A percentile compares a stretch with the other conserved stretches of the same genome.
phyloP scores from a whole-genome alignment of 2,797 vertebrate genomes.

The Anableps anableps region DNA sequence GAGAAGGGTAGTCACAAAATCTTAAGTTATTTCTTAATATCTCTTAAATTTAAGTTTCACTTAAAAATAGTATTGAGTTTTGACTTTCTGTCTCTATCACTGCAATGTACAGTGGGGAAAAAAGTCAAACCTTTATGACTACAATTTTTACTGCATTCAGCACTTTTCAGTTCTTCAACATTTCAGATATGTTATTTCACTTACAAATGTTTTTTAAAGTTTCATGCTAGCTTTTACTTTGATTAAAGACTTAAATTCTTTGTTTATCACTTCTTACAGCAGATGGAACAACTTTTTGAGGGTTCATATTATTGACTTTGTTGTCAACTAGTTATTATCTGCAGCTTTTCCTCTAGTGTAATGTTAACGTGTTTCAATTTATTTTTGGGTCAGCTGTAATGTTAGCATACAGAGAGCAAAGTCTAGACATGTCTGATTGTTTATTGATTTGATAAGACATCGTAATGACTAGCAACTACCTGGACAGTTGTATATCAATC shows the following conservation, averaged over 20 bases:
- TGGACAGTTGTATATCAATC: slow-evolving; percentile 5
- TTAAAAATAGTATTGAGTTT: too few species aligned
- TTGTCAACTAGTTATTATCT: not conserved
- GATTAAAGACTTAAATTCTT: not conserved
- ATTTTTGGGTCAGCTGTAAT: not conserved
- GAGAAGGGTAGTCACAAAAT: not conserved
- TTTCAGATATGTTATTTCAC: not conserved
- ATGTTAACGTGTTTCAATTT: not conserved
- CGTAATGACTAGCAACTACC: not conserved
- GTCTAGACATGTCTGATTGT: slow-evolving; percentile 4
- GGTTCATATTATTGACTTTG: not conserved
- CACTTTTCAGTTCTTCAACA: not conserved
- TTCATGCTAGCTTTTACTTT: not conserved
- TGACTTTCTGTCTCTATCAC: too few species aligned
- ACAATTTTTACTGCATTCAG: not conserved
- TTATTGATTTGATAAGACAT: slow-evolving; percentile 14
- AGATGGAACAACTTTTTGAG: not conserved
- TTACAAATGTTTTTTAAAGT: not conserved
- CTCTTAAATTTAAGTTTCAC: not conserved
- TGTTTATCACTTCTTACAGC: not conserved
- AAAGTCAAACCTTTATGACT: not conserved
- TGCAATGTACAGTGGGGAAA: too few species aligned
- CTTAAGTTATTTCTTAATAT: not conserved
- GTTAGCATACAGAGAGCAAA: not conserved
- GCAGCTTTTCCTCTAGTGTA: not conserved